These are phyloP conservation scores for Acrocera orbiculus DNA, from an alignment of 2,888 invertebrate genomes.

Conservation along the genomic window DNA sequence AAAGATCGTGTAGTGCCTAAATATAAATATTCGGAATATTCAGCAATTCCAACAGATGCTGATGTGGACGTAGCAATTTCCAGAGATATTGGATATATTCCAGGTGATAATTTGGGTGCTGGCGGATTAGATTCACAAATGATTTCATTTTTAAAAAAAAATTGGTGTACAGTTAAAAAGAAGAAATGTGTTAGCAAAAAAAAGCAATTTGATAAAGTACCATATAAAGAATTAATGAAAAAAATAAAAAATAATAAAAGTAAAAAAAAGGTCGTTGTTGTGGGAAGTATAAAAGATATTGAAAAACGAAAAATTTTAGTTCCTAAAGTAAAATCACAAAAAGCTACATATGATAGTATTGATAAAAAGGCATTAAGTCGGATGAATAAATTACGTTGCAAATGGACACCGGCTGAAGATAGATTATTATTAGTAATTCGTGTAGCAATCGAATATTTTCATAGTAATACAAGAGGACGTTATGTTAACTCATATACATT, in stretches of 20 bases:
- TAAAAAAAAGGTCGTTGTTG: no score
- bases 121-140: conserved; percentile 54
- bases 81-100: conserved; percentile 40
- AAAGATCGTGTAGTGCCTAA: neutral
- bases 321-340: no score
- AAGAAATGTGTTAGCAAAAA: conserved; percentile 5
- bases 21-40: conserved; percentile 9
- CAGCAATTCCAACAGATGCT: conserved; percentile 14
- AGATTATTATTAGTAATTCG: conserved; percentile 47
- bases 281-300: neutral
- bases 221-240: neutral
- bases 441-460: conserved; percentile 38
- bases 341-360: conserved; percentile 37
- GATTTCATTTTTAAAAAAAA: conserved; percentile 45
- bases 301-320: neutral
- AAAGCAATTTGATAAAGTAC: neutral
- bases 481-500: conserved; percentile 30
- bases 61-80: conserved; percentile 21
- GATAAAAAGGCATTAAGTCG: conserved; percentile 44
- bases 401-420: conserved; percentile 53
- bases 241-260: neutral
- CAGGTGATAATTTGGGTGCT: conserved; percentile 55
- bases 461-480: conserved; percentile 27
- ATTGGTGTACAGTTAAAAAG: conserved; percentile 34
- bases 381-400: conserved; percentile 41